phyloP scores from a whole-genome alignment of 2,797 vertebrate species.

The Otus scops region DNA sequence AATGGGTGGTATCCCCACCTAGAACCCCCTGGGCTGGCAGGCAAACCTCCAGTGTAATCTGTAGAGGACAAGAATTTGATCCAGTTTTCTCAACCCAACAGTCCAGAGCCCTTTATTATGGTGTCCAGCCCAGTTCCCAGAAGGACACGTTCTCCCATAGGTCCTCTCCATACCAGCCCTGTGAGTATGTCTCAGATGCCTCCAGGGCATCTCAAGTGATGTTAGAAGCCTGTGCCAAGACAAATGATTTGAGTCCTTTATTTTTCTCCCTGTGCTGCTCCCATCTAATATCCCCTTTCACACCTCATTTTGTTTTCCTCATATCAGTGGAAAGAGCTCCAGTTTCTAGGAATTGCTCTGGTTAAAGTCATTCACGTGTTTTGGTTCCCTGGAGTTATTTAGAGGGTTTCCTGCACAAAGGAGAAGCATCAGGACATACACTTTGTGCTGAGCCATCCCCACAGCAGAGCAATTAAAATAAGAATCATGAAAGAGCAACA shows the following conservation, averaged over 20 bases:
- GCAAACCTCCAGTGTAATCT: background rate
- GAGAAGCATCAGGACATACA: background rate
- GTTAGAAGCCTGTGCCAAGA: background rate
- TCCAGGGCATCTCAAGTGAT: background rate
- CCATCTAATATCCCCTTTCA: background rate
- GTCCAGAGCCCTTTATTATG: background rate
- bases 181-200: background rate
- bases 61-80: background rate
- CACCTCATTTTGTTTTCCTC: background rate
- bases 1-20: background rate
- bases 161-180: background rate
- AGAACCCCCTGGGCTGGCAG: background rate
- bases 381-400: background rate
- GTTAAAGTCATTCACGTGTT: background rate
- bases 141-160: background rate
- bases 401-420: background rate
- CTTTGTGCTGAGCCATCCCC: background rate
- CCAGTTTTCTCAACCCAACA: background rate
- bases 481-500: background rate
- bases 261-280: background rate
- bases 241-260: background rate
- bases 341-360: background rate
- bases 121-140: background rate
- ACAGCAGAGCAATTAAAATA: background rate
- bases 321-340: background rate